Conservation (phyloP, 2,113 vertebrate genomes). For the Polypterus senegalus region DNA sequence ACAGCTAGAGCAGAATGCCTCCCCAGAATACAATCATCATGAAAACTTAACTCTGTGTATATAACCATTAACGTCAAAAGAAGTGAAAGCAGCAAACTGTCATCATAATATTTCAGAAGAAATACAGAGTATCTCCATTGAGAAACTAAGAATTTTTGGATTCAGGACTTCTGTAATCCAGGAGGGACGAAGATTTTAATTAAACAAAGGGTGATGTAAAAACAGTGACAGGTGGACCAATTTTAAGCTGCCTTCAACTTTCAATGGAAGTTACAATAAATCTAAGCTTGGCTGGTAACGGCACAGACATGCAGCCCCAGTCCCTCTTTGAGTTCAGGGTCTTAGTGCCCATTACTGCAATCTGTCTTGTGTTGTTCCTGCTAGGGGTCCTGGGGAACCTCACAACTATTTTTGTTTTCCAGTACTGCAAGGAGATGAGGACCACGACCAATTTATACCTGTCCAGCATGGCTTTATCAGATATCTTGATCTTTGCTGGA, state of each 20-base stretch:
- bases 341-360: slow-evolving; percentile 17
- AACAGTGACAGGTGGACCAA: slow-evolving; percentile 4
- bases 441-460: slow-evolving; percentile 25
- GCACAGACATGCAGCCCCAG: not conserved
- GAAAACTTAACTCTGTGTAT: no score
- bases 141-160: no score
- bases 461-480: slow-evolving; percentile 23
- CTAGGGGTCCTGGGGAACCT: slow-evolving; percentile 24
- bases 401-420: slow-evolving; percentile 18
- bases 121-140: no score
- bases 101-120: no score
- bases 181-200: no score
- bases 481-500: slow-evolving; percentile 22
- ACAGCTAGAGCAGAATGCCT: no score
- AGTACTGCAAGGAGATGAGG: slow-evolving; percentile 18
- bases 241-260: not conserved
- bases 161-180: no score
- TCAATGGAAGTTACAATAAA: slow-evolving; percentile 12
- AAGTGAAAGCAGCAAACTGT: no score
- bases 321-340: slow-evolving; percentile 17
- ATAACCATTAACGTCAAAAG: no score
- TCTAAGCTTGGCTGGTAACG: slow-evolving; percentile 10
- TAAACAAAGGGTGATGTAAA: not conserved
- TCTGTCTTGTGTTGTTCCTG: slow-evolving; percentile 21
- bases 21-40: no score